A percentile compares a stretch with the other conserved stretches of the same genome.
These are phyloP conservation scores for Cremastinae sp. DNA, from an alignment of 2,888 invertebrate genomes.

Conservation along the genomic window DNA sequence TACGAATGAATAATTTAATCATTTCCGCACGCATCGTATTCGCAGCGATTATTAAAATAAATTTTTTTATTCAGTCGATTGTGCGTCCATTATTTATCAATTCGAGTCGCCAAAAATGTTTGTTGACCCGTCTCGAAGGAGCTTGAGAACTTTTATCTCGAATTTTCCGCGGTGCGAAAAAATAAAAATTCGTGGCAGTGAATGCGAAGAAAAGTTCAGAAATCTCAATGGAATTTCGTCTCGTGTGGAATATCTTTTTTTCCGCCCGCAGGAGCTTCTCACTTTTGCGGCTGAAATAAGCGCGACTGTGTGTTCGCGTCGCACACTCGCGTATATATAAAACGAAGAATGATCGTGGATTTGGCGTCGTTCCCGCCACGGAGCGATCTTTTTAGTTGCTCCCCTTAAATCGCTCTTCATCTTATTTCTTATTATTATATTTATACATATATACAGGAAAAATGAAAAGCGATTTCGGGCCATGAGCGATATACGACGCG, in stretches of 20 bases:
- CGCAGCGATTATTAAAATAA: too few species aligned
- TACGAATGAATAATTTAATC: too few species aligned
- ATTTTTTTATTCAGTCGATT: too few species aligned
- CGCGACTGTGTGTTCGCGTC: conserved; percentile 1
- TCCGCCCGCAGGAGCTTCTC: neutral
- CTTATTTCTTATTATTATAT: conserved; percentile 16
- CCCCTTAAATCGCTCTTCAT: conserved; percentile 40
- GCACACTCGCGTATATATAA: neutral
- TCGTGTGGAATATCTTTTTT: neutral
- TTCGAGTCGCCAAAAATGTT: too few species aligned
- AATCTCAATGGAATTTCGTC: conserved; percentile 10
- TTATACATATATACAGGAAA: neutral
- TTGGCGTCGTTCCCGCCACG: conserved; percentile 39
- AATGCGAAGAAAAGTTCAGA: neutral
- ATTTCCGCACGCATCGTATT: too few species aligned
- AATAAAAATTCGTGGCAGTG: neutral
- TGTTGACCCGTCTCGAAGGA: too few species aligned
- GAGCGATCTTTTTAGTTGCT: conserved; percentile 32
- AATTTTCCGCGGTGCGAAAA: neutral
- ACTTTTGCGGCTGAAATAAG: conserved; percentile 13
- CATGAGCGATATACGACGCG: neutral
- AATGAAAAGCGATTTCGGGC: conserved; percentile 27
- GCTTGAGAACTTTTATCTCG: too few species aligned
- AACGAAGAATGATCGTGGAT: conserved; percentile 15
- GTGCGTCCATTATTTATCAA: too few species aligned